Percentiles rank a stretch among this genome's conserved stretches.
These are phyloP conservation scores for Oopsacas minuta DNA, from an alignment of 37 sponge, comb jelly and placozoan species.

Conservation along the genomic window DNA sequence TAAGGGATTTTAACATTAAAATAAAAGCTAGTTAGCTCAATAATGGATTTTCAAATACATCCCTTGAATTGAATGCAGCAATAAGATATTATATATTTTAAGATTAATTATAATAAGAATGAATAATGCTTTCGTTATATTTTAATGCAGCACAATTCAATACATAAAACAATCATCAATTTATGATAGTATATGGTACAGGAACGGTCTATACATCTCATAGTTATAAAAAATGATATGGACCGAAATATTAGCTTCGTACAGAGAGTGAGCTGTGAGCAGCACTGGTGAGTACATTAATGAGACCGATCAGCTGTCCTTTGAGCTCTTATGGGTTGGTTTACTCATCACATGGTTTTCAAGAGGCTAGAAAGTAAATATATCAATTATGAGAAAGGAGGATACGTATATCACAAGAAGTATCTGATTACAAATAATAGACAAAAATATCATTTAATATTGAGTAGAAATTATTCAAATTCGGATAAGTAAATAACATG, in stretches of 20 bases:
- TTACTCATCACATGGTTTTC: neutral
- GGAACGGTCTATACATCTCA: neutral
- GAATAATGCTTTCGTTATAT: neutral
- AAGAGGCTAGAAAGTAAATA: neutral
- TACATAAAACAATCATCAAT: slow-evolving; percentile 5
- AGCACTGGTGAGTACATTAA: neutral
- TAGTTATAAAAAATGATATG: slow-evolving; percentile 13
- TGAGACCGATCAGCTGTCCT: neutral
- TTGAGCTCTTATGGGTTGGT: neutral
- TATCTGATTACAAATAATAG: neutral
- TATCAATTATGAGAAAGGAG: too few relatives aligned
- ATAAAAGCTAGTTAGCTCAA: neutral
- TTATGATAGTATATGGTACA: neutral
- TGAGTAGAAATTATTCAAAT: too few relatives aligned
- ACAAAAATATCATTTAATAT: too few relatives aligned
- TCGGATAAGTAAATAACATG: neutral
- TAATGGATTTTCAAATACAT: too few relatives aligned
- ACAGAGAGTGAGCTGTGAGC: neutral
- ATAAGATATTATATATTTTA: too few relatives aligned
- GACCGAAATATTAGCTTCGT: neutral
- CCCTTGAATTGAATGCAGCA: too few relatives aligned
- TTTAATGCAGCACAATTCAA: slow-evolving; percentile 14
- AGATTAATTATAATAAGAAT: too few relatives aligned
- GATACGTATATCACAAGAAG: too few relatives aligned
- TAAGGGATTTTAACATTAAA: neutral